These are phyloP conservation scores for Oxytorus armatus DNA, from an alignment of 2,888 invertebrate genomes.

Conservation along the genomic window DNA sequence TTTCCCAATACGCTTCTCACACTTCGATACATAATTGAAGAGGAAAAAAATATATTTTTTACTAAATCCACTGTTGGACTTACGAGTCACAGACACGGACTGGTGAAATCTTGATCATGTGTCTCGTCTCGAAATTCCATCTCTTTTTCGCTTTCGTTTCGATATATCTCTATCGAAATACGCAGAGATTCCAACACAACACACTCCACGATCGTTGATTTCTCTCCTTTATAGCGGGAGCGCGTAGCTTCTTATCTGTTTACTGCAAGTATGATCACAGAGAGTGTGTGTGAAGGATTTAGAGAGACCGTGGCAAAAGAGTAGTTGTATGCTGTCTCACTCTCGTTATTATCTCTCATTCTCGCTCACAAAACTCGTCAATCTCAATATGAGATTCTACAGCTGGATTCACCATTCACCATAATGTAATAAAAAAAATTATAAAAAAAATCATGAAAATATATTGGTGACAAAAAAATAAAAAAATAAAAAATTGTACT, in stretches of 20 bases:
- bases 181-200: slow-evolving; percentile 24
- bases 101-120: slow-evolving; percentile 51
- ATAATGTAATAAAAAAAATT: too few species aligned
- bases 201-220: slow-evolving; percentile 21
- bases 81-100: slow-evolving; percentile 39
- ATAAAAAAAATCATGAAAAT: too few species aligned
- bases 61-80: slow-evolving; percentile 4
- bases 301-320: too few species aligned
- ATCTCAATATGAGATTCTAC: too few species aligned
- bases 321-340: too few species aligned
- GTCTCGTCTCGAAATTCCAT: slow-evolving; percentile 31
- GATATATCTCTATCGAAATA: slow-evolving; percentile 49
- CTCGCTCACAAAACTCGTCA: too few species aligned
- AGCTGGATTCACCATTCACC: too few species aligned
- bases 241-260: slow-evolving; percentile 64
- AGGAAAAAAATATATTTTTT: background rate
- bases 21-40: slow-evolving; percentile 69
- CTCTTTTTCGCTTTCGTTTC: slow-evolving; percentile 2
- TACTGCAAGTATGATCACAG: slow-evolving; percentile 30
- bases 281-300: too few species aligned
- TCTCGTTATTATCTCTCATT: too few species aligned
- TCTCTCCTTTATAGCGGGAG: slow-evolving; percentile 2
- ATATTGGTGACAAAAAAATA: too few species aligned
- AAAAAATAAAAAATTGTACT: too few species aligned
- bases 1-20: slow-evolving; percentile 61